Conservation (phyloP, 2,888 invertebrate genomes). For the Thysanoteuthis rhombus region DNA sequence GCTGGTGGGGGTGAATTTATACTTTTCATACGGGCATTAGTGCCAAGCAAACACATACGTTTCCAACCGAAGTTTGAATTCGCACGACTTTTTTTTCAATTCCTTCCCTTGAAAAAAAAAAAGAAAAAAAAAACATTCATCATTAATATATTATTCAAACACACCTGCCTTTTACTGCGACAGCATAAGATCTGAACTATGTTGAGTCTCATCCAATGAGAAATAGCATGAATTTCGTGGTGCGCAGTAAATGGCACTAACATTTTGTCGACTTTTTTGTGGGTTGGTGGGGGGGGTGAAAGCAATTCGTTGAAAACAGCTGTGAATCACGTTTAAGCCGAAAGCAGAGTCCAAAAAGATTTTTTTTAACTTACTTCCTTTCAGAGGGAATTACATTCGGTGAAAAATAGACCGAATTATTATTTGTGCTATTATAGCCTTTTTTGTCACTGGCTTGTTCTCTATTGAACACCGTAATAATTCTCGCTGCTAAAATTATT, state of each 20-base stretch:
- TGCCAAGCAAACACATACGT: no score
- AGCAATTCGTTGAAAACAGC: background rate
- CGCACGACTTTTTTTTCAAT: background rate
- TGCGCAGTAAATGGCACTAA: background rate
- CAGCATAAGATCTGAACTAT: background rate
- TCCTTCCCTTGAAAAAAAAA: background rate
- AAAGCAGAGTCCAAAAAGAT: background rate
- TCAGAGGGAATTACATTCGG: background rate
- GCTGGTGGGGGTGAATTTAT: no score
- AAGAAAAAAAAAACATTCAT: background rate
- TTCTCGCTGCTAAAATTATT: background rate
- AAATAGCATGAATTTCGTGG: background rate
- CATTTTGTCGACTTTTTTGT: background rate
- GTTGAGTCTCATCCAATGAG: background rate
- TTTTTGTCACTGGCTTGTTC: background rate
- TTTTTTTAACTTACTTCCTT: background rate
- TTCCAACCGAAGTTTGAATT: no score
- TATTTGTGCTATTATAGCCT: background rate
- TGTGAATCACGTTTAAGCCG: background rate
- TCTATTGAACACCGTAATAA: background rate
- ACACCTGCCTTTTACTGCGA: background rate
- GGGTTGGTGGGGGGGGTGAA: background rate
- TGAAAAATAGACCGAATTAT: background rate
- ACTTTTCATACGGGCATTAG: no score
- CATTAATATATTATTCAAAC: background rate